phyloP scores from a whole-genome alignment of 2,113 vertebrate species.

The Guaruba guarouba region DNA sequence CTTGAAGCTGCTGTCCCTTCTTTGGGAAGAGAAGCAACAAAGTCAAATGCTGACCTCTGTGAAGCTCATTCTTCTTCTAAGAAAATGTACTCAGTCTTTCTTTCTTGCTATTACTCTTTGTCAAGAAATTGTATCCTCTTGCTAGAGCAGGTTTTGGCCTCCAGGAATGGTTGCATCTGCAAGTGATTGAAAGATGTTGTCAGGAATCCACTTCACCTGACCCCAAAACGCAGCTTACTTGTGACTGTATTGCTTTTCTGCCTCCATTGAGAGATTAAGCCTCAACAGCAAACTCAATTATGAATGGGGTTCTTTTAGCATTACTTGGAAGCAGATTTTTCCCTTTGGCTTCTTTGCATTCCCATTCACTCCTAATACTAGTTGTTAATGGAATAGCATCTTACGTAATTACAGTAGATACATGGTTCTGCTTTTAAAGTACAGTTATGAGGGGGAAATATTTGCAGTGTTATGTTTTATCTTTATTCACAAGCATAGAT shows the following conservation, averaged over 20 bases:
- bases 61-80: not conserved
- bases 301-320: not conserved
- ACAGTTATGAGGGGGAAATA: not conserved
- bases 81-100: conserved; percentile 53
- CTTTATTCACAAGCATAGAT: not conserved
- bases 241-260: conserved; percentile 50
- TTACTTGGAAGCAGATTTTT: not conserved
- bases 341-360: not conserved
- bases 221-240: conserved; percentile 20
- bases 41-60: conserved; percentile 44
- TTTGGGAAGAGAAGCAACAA: conserved; percentile 16
- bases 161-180: conserved; percentile 37
- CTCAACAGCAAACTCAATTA: not conserved
- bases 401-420: not conserved
- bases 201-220: conserved; percentile 31
- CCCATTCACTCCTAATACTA: not conserved
- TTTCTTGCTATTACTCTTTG: conserved; percentile 57
- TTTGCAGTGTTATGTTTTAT: not conserved
- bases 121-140: conserved; percentile 47
- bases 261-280: conserved; percentile 40
- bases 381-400: not conserved
- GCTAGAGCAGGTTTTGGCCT: conserved; percentile 43
- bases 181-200: conserved; percentile 64
- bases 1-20: conserved; percentile 22
- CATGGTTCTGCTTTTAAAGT: not conserved